These are phyloP conservation scores for Trachelus iudaicus DNA, from an alignment of 2,888 invertebrate genomes.

Conservation along the genomic window DNA sequence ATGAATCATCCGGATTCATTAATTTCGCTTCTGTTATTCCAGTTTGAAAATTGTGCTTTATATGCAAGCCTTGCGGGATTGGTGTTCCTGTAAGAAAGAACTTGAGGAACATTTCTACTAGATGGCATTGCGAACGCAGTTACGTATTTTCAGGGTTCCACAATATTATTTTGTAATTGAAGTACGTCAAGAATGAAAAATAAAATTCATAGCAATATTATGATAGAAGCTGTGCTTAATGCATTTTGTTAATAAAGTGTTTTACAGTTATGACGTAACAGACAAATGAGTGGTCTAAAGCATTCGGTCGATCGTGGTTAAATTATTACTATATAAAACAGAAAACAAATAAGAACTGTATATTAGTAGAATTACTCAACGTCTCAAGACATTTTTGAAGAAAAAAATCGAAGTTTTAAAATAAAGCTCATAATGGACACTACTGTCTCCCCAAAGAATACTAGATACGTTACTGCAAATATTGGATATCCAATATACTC, in stretches of 20 bases:
- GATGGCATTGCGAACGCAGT: background rate
- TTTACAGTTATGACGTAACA: background rate
- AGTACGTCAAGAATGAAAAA: background rate
- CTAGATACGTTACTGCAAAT: background rate
- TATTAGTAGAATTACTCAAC: background rate
- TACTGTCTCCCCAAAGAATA: background rate
- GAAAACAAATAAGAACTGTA: background rate
- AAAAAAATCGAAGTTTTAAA: too few species aligned
- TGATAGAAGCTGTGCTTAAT: background rate
- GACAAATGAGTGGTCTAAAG: background rate
- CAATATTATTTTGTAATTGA: background rate
- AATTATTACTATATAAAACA: background rate
- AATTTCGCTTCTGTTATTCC: conserved; percentile 81
- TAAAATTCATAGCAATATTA: background rate
- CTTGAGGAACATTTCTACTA: conserved; percentile 14
- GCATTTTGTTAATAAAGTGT: background rate
- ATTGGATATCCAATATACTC: background rate
- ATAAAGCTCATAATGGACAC: too few species aligned
- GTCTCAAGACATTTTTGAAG: background rate
- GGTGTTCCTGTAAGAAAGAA: conserved; percentile 70
- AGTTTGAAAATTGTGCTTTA: conserved; percentile 80
- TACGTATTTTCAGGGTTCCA: background rate
- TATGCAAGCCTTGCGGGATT: conserved; percentile 79
- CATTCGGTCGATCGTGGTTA: background rate
- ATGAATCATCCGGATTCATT: conserved; percentile 65